These are phyloP conservation scores for Spermophilus dauricus DNA, from an alignment of 2,113 vertebrate genomes.

Conservation along the genomic window DNA sequence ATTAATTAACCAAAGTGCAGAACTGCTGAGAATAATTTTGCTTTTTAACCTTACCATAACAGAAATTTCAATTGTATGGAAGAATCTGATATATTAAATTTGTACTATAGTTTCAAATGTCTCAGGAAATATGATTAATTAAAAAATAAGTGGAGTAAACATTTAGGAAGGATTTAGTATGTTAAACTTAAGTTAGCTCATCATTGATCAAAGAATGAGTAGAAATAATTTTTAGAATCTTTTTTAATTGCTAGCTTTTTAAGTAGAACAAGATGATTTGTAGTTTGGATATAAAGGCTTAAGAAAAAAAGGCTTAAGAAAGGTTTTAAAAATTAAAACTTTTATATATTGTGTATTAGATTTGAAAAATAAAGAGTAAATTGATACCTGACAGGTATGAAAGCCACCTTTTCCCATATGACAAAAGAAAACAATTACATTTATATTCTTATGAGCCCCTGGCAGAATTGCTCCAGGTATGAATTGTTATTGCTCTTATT, in stretches of 20 bases:
- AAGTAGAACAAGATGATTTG: slow-evolving; percentile 26
- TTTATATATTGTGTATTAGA: background rate
- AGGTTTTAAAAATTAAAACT: slow-evolving; percentile 44
- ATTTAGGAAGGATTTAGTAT: slow-evolving; percentile 53
- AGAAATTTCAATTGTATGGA: slow-evolving; percentile 5
- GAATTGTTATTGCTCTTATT: background rate
- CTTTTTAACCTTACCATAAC: slow-evolving; percentile 1
- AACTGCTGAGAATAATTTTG: slow-evolving; percentile 36
- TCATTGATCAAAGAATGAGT: slow-evolving; percentile 34
- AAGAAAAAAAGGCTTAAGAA: slow-evolving; percentile 28
- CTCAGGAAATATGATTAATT: slow-evolving; percentile 62
- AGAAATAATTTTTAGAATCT: background rate
- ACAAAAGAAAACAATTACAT: background rate
- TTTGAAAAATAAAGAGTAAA: background rate
- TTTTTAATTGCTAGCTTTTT: slow-evolving; percentile 13
- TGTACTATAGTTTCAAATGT: slow-evolving; percentile 60
- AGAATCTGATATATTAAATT: slow-evolving; percentile 49
- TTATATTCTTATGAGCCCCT: background rate
- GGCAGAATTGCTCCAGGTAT: background rate
- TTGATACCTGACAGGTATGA: background rate
- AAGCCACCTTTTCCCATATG: background rate
- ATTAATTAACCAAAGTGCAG: slow-evolving; percentile 55
- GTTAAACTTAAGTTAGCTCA: slow-evolving; percentile 30
- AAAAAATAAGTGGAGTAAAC: slow-evolving; percentile 38
- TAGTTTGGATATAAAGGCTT: slow-evolving; percentile 1